Base-by-base conservation (phyloP, 2,888 invertebrate genomes). In the Drosophila demipolita region DNA sequence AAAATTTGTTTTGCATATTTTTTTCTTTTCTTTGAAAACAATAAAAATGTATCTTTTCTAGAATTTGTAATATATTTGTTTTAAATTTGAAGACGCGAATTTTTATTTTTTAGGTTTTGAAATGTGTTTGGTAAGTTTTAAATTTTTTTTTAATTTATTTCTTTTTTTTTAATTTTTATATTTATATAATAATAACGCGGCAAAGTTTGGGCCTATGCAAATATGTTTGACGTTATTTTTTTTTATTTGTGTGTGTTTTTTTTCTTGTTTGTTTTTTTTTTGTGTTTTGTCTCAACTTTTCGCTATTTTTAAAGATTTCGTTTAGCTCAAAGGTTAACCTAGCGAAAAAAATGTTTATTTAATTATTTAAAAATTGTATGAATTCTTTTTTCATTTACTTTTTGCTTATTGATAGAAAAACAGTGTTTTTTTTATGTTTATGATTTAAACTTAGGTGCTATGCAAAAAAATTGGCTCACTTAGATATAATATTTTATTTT, bases 381-480 rank as follows among this genome's bases (percentile, higher is more conserved):
- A 68, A 38, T 55, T 54, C 45, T 62, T 23, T 61, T 53, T 73
- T 65, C 33, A 52, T 61, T 55, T 66, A 50, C 29, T 60, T 72
- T 71, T 73, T 50, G 62, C 70, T 70, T 69, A 72, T 68, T 57
- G 73, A 66, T 89, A 89, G 84, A 89, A 89, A 89, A 87, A 89
- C 86, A 87, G 73, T 78, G 65, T 60, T 74, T 73, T 61, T 55
- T 50, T 63, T 82, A 75, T 38, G 70, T 69, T 80, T 86, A 86
- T 49, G 75, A 63, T 79, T 82, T 83, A 59, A 85, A 80, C 87
- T 87, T 87, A 87, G 36, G 66, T 48, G 57, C 82, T 87, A 87
- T 67, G 65, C 81, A 87, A 87, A 87, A 83, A 89, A 85, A 77
- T 89, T 89, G 84, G 82, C 83, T 87, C 65, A 59, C 81, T 90